Conservation (phyloP, 1,140 invertebrate species). For the Aradophagus sp. region DNA sequence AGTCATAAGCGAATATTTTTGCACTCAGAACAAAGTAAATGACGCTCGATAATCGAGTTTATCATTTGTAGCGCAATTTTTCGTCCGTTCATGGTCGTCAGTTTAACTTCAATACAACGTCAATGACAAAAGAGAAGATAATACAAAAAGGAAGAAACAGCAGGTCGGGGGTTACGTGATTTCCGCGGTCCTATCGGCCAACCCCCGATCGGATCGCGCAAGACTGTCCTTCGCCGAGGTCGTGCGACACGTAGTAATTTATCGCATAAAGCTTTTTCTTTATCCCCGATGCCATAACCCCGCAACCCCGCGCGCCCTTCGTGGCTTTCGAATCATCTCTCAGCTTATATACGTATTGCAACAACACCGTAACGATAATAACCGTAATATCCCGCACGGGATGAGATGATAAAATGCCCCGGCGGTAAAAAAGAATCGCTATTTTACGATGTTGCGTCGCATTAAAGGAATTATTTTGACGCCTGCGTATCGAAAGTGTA, state of each 20-base stretch:
- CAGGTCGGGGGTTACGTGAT: slow-evolving; percentile 41
- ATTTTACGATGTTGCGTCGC: slow-evolving; percentile 20
- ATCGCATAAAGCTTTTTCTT: slow-evolving; percentile 48
- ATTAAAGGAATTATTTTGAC: slow-evolving; percentile 29
- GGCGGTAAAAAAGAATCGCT: slow-evolving; percentile 22
- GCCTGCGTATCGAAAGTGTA: slow-evolving; percentile 6
- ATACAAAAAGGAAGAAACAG: slow-evolving; percentile 41
- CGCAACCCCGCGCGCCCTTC: too few relatives aligned
- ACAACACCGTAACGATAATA: slow-evolving; percentile 45
- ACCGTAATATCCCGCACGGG: slow-evolving; percentile 35
- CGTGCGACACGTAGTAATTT: slow-evolving; percentile 52
- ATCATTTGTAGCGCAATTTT: slow-evolving; percentile 47
- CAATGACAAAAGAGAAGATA: slow-evolving; percentile 48
- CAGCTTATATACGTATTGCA: slow-evolving; percentile 43
- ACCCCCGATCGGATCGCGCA: slow-evolving; percentile 24
- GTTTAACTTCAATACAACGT: slow-evolving; percentile 49
- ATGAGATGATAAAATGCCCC: slow-evolving; percentile 44
- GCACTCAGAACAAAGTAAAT: slow-evolving; percentile 34
- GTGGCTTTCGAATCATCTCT: slow-evolving; percentile 43
- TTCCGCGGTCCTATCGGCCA: slow-evolving; percentile 44
- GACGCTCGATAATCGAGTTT: slow-evolving; percentile 32
- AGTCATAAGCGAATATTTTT: slow-evolving; percentile 14
- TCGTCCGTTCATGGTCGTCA: slow-evolving; percentile 35
- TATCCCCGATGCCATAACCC: slow-evolving; percentile 17
- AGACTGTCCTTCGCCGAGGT: slow-evolving; percentile 40